A percentile compares a stretch with the other conserved stretches of the same genome.
These are phyloP conservation scores for Penaeus chinensis DNA, from an alignment of 1,140 invertebrate genomes.

Conservation along the genomic window DNA sequence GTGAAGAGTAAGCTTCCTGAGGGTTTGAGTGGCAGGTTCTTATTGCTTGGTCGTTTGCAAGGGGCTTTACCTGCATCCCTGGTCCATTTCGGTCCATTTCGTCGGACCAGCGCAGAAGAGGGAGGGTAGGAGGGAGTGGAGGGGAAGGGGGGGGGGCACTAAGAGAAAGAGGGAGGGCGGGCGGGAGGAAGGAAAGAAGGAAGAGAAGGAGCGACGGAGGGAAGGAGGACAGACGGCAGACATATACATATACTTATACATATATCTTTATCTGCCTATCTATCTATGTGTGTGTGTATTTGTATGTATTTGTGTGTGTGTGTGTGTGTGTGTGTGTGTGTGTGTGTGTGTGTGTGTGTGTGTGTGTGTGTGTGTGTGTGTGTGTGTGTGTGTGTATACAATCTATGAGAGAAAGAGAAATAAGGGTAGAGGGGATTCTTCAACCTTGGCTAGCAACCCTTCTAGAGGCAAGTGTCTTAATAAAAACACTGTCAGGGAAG, in stretches of 20 bases:
- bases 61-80: too few relatives aligned
- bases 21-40: too few relatives aligned
- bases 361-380: background rate
- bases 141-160: background rate
- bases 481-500: too few relatives aligned
- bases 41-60: too few relatives aligned
- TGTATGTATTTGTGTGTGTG: background rate
- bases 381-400: constrained; percentile 2
- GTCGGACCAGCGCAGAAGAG: background rate
- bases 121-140: background rate
- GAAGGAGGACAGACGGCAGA: background rate
- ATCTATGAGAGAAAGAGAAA: background rate
- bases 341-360: background rate
- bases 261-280: too few relatives aligned
- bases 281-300: background rate
- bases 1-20: too few relatives aligned
- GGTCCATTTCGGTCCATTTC: too few relatives aligned
- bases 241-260: too few relatives aligned
- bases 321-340: background rate
- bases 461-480: too few relatives aligned
- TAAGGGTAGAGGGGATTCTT: background rate
- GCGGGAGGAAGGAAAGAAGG: background rate
- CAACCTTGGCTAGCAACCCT: background rate
- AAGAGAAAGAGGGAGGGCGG: background rate
- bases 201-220: background rate